Conservation (phyloP, 2,888 invertebrate genomes). For the Lasioglossum morio region DNA sequence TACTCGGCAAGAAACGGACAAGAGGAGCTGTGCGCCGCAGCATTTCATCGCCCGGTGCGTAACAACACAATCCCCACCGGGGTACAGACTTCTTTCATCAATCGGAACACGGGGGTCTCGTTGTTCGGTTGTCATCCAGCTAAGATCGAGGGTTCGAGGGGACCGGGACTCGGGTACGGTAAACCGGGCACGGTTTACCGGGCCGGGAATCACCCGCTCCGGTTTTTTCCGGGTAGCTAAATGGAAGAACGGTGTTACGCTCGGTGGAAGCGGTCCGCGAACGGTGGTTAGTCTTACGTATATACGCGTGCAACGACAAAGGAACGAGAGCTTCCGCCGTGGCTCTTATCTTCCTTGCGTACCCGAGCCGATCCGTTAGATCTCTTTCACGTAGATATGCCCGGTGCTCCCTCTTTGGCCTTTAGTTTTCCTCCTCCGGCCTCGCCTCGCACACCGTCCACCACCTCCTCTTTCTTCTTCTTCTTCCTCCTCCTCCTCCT, state of each 20-base stretch:
- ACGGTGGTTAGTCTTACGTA: conserved; percentile 73
- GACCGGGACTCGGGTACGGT: not conserved
- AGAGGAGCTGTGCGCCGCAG: not conserved
- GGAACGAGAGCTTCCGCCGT: conserved; percentile 75
- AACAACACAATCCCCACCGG: not conserved
- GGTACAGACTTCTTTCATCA: conserved; percentile 1
- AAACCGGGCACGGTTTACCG: conserved; percentile 35
- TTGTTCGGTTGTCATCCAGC: conserved; percentile 7
- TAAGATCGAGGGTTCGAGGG: not conserved
- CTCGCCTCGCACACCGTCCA: not conserved
- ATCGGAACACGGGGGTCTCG: conserved; percentile 2
- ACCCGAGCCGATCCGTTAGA: conserved; percentile 72
- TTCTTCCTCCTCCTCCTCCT: conserved; percentile 24
- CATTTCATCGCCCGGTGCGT: not conserved
- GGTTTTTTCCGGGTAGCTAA: conserved; percentile 80
- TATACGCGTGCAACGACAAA: conserved; percentile 74
- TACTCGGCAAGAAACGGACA: not conserved
- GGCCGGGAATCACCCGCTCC: conserved; percentile 42
- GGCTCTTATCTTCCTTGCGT: conserved; percentile 71
- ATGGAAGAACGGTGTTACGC: conserved; percentile 83
- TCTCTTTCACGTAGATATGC: conserved; percentile 70
- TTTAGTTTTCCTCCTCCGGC: conserved; percentile 57
- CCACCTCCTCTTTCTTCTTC: not conserved
- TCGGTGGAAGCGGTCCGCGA: conserved; percentile 69
- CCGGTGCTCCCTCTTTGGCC: conserved; percentile 66